phyloP scores from a whole-genome alignment of 1,140 invertebrate genomes.

The Paralvinella palmiformis region DNA sequence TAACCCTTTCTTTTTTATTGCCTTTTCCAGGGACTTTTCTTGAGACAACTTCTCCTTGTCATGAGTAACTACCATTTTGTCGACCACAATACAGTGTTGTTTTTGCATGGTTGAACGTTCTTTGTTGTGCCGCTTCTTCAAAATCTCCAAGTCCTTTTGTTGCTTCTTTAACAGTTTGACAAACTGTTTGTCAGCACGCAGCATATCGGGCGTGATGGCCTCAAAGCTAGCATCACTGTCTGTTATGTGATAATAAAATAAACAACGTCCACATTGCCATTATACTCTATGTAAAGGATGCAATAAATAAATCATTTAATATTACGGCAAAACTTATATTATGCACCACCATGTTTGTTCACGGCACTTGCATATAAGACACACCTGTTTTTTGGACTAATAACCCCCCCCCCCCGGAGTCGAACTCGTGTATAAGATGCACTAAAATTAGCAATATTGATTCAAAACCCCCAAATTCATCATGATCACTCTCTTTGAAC shows the following conservation, averaged over 20 bases:
- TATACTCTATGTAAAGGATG: neutral
- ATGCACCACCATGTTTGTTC: too few species aligned
- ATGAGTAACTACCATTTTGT: conserved; percentile 69
- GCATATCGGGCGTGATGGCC: conserved; percentile 80
- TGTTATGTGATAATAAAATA: neutral
- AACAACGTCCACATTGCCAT: neutral
- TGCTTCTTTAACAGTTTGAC: conserved; percentile 93
- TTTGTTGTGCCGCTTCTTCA: conserved; percentile 90
- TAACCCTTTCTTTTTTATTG: conserved; percentile 43
- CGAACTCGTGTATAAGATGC: too few species aligned
- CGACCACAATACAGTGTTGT: conserved; percentile 86
- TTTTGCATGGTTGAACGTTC: conserved; percentile 88
- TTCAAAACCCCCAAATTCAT: too few species aligned
- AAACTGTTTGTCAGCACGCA: conserved; percentile 88
- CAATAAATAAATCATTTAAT: neutral
- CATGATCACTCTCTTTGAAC: too few species aligned
- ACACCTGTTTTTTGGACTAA: too few species aligned
- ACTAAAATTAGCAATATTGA: too few species aligned
- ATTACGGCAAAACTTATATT: too few species aligned
- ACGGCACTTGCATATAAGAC: too few species aligned
- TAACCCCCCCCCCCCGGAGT: too few species aligned
- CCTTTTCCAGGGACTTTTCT: conserved; percentile 41
- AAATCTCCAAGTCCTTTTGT: conserved; percentile 85
- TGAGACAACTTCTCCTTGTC: conserved; percentile 43
- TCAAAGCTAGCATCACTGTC: conserved; percentile 42